Conservation (phyloP, 2,113 vertebrate species). For the Crotalus helleri region DNA sequence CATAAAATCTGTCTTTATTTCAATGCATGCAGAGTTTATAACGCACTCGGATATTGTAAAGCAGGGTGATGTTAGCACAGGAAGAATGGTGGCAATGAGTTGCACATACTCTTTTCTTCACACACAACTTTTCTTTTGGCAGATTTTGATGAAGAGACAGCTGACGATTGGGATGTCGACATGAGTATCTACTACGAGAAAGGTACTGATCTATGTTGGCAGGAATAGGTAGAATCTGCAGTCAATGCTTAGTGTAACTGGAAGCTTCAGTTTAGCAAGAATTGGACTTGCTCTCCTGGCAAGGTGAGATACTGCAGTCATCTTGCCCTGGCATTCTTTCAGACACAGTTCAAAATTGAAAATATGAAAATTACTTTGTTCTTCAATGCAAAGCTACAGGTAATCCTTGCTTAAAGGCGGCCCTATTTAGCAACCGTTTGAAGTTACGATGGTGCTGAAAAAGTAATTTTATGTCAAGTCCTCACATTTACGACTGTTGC, state of each 20-base stretch:
- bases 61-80: not conserved
- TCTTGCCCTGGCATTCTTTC: not conserved
- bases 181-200: conserved; percentile 95
- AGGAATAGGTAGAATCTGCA: not conserved
- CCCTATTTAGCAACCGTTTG: not conserved
- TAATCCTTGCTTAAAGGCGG: not conserved
- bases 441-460: not conserved
- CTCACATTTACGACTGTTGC: not conserved
- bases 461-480: not conserved
- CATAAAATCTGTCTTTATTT: not conserved
- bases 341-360: not conserved
- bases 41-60: not conserved
- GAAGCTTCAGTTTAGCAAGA: not conserved
- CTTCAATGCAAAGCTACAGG: not conserved
- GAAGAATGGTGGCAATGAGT: too few relatives aligned
- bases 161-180: conserved; percentile 97
- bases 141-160: conserved; percentile 97
- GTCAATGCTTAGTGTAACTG: not conserved
- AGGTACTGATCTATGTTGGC: conserved; percentile 70
- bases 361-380: not conserved
- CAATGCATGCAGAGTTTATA: not conserved
- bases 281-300: not conserved
- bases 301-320: not conserved
- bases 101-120: not conserved
- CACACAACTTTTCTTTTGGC: conserved; percentile 32